phyloP scores from a whole-genome alignment of 2,113 vertebrate genomes.

The Lepus europaeus region DNA sequence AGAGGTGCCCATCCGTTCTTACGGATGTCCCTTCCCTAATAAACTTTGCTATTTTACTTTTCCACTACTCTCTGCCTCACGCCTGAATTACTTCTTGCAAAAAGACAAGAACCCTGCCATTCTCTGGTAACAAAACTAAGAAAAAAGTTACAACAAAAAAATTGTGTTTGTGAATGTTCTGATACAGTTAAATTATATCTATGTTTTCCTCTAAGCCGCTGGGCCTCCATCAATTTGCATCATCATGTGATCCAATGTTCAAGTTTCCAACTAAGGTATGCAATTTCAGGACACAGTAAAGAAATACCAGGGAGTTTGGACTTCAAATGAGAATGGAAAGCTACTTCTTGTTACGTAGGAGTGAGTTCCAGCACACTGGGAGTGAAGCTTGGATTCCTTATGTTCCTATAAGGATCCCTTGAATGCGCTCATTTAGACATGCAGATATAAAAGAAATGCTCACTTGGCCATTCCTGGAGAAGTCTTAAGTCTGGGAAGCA shows the following conservation, averaged over 20 bases:
- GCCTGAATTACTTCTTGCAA: too few relatives aligned
- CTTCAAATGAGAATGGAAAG: background rate
- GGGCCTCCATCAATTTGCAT: background rate
- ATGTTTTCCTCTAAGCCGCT: background rate
- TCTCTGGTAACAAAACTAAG: background rate
- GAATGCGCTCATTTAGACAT: background rate
- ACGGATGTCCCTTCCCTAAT: too few relatives aligned
- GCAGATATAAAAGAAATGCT: background rate
- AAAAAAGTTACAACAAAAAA: background rate
- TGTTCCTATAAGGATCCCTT: background rate
- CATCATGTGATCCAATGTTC: background rate
- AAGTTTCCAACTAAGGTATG: background rate
- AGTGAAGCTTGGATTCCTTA: background rate
- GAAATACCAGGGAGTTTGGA: background rate
- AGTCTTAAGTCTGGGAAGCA: background rate
- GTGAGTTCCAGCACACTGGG: background rate
- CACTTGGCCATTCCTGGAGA: background rate
- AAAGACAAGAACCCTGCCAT: too few relatives aligned
- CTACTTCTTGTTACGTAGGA: rapidly evolving
- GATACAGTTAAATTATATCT: background rate
- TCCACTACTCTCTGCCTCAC: too few relatives aligned
- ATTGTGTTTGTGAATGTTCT: background rate
- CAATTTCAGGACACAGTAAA: background rate
- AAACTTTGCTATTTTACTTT: too few relatives aligned
- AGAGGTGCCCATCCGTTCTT: too few relatives aligned